A percentile compares a stretch with the other conserved stretches of the same genome.
Evolutionary conservation across 2,888 invertebrate genomes (phyloP).

Genomic region (Rotaria socialis): DNA sequence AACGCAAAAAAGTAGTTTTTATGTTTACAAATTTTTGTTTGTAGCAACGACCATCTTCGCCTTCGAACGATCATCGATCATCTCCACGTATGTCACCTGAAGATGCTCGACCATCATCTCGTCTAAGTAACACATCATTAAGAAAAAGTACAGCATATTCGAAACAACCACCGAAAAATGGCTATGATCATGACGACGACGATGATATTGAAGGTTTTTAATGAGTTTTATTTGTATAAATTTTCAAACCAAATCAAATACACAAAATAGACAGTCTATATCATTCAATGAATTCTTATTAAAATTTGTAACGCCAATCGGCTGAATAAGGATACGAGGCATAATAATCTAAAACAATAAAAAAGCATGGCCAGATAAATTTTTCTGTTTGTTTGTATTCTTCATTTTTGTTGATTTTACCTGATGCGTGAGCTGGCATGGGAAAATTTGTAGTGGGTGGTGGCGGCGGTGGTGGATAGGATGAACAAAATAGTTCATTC

Average conservation of each 20-base stretch:
- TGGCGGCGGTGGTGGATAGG: background rate
- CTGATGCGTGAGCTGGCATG: background rate
- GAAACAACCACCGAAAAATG: background rate
- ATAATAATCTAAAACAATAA: slow-evolving; percentile 5
- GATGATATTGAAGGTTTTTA: background rate
- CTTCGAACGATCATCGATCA: background rate
- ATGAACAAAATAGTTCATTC: background rate
- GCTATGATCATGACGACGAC: background rate
- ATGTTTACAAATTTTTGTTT: background rate
- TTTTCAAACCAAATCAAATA: background rate
- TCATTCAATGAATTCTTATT: background rate
- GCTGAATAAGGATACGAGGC: background rate
- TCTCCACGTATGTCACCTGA: too few species aligned
- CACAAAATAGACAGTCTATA: background rate
- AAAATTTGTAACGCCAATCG: background rate
- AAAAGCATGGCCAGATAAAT: too few species aligned
- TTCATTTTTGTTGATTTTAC: background rate
- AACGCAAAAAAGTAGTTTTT: background rate
- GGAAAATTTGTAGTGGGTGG: background rate
- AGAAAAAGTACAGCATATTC: background rate
- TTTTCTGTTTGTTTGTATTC: too few species aligned
- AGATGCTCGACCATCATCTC: background rate
- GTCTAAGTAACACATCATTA: background rate
- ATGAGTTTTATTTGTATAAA: background rate
- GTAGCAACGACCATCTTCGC: background rate